These are phyloP conservation scores for Phthorimaea operculella DNA, from an alignment of 1,140 invertebrate species.

Conservation along the genomic window DNA sequence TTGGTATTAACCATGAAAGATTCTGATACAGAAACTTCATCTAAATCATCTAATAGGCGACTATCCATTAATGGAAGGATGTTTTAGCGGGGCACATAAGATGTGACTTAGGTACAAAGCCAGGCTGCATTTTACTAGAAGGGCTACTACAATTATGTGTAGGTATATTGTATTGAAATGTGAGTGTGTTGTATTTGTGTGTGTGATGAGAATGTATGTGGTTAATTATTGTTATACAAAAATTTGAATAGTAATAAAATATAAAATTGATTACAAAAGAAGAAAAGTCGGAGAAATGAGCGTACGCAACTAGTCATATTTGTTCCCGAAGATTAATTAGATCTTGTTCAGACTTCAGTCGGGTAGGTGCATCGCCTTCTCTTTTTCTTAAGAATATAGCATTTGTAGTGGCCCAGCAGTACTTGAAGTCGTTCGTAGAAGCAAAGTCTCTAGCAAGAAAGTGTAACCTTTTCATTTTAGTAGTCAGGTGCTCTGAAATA, in stretches of 20 bases:
- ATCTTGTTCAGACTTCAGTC: not conserved
- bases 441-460: not conserved
- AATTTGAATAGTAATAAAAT: no score
- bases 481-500: not conserved
- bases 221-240: no score
- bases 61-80: not conserved
- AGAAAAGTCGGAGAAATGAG: no score
- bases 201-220: no score
- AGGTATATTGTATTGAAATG: no score
- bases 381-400: not conserved
- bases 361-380: not conserved
- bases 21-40: not conserved
- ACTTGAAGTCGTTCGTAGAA: not conserved
- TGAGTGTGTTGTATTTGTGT: no score
- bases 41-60: not conserved
- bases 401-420: not conserved
- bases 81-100: no score
- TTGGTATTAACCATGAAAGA: not conserved
- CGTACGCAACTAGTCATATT: not conserved
- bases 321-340: not conserved
- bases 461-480: constrained; percentile 4
- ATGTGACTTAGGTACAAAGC: no score
- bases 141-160: no score
- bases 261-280: no score
- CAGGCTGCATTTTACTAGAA: no score